Evolutionary conservation across 2,113 vertebrate species (phyloP).

Genomic region (Pseudolaguvia tuberculata): DNA sequence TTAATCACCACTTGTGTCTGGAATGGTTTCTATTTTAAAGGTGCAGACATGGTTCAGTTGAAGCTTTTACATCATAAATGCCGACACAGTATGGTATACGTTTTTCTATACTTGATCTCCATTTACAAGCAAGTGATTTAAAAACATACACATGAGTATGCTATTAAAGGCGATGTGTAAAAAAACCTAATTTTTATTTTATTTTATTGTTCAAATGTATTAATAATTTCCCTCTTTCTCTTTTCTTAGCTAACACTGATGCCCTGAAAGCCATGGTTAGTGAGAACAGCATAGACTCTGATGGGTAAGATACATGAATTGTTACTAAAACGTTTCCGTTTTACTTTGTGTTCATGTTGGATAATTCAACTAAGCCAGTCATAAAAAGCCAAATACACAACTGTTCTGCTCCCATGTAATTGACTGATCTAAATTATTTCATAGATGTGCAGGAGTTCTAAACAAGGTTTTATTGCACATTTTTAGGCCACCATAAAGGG

Average conservation of each 20-base stretch:
- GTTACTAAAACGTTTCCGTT: not conserved
- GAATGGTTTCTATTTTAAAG: not conserved
- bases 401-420: too few species aligned
- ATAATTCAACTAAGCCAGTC: not conserved
- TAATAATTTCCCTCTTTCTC: not conserved
- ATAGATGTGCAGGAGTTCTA: too few species aligned
- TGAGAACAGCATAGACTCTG: slow-evolving; percentile 79
- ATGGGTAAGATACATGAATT: slow-evolving; percentile 73
- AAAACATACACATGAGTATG: too few species aligned
- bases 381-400: too few species aligned
- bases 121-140: not conserved
- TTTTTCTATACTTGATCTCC: not conserved
- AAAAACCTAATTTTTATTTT: not conserved
- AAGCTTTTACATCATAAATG: not conserved
- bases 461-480: too few species aligned
- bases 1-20: not conserved
- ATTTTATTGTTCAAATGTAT: not conserved
- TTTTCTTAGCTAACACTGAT: slow-evolving; percentile 83
- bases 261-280: slow-evolving; percentile 89
- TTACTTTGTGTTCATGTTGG: not conserved
- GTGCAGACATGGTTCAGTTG: not conserved
- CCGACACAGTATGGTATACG: not conserved
- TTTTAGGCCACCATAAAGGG: too few species aligned
- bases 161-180: too few species aligned
- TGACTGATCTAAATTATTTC: too few species aligned